These are phyloP conservation scores for Sesamia inferens DNA, from an alignment of 2,888 invertebrate species.

Conservation along the genomic window DNA sequence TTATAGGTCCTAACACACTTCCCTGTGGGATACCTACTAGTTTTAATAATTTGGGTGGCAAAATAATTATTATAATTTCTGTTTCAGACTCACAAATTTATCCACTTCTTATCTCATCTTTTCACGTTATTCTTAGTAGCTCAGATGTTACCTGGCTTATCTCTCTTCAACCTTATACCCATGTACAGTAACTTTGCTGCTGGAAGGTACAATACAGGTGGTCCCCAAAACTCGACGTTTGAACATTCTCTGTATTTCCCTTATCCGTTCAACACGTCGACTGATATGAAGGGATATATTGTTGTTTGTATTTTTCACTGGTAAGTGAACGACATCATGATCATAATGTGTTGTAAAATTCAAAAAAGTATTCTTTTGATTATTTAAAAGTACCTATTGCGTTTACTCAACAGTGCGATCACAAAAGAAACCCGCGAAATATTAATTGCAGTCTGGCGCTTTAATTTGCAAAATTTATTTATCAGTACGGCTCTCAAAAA, in stretches of 20 bases:
- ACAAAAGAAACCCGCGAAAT: no score
- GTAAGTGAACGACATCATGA: conserved; percentile 24
- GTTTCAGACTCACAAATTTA: conserved; percentile 40
- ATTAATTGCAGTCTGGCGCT: no score
- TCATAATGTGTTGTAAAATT: no score
- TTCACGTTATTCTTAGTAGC: conserved; percentile 6
- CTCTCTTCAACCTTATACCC: conserved; percentile 23
- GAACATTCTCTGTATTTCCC: conserved; percentile 18
- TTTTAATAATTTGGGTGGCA: neutral
- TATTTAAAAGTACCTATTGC: no score
- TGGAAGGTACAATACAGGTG: conserved; percentile 19
- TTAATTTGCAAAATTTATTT: no score
- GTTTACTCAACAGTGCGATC: no score
- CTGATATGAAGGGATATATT: conserved; percentile 39
- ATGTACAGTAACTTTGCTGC: conserved; percentile 18
- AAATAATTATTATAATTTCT: neutral
- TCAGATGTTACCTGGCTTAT: conserved; percentile 13
- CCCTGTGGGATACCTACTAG: neutral
- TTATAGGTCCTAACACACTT: neutral
- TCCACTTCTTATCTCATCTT: conserved; percentile 28
- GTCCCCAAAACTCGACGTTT: no score
- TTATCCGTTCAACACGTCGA: conserved; percentile 52
- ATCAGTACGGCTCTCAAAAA: no score
- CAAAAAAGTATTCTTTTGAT: no score
- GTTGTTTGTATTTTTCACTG: conserved; percentile 38